A percentile compares a stretch with the other conserved stretches of the same genome.
Conservation (phyloP, 2,888 invertebrate species). For the Yponomeuta malinellus region DNA sequence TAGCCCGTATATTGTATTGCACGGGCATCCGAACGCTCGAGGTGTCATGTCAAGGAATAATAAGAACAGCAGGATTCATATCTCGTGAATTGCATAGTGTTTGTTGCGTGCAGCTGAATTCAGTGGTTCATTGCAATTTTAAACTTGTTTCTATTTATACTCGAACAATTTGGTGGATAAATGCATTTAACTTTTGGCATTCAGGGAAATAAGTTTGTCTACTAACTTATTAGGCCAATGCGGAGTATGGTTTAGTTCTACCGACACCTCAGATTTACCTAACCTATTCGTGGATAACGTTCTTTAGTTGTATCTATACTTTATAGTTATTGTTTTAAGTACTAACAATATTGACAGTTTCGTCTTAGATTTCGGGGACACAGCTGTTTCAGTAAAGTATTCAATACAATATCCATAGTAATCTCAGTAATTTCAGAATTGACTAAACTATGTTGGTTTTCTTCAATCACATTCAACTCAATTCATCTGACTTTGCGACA, state of each 20-base stretch:
- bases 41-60: not conserved
- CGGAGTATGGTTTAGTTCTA: not conserved
- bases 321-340: no score
- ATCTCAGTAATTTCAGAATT: no score
- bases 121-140: slow-evolving; percentile 1
- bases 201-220: not conserved
- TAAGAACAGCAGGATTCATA: not conserved
- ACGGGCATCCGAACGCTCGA: not conserved
- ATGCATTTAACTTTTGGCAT: not conserved
- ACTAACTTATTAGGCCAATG: not conserved
- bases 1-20: not conserved
- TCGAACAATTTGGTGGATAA: not conserved
- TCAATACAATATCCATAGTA: no score
- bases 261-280: not conserved
- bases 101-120: not conserved
- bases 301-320: no score
- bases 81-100: not conserved
- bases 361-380: no score
- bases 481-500: not conserved
- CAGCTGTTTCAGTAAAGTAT: no score
- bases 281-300: not conserved
- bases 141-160: not conserved
- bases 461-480: no score
- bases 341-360: no score
- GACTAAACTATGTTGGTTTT: no score